A percentile compares a stretch with the other conserved stretches of the same genome.
phyloP scores from a whole-genome alignment of 2,888 invertebrate genomes.

The Caprella mutica region DNA sequence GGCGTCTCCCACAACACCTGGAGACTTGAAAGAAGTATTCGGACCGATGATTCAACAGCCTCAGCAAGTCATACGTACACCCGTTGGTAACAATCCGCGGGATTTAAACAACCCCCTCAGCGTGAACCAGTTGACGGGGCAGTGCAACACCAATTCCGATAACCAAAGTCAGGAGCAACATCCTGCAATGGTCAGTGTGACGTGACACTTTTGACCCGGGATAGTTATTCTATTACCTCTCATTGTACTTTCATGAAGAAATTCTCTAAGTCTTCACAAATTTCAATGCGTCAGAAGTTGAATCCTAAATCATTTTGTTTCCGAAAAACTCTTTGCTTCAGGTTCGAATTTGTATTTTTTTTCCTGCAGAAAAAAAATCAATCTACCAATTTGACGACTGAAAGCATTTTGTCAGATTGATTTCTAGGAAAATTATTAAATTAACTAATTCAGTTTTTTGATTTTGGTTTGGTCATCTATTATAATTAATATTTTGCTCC shows the following conservation, averaged over 20 bases:
- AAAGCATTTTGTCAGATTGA: too few relatives aligned
- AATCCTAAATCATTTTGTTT: too few relatives aligned
- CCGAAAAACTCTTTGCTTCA: too few relatives aligned
- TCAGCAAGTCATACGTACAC: conserved; percentile 51
- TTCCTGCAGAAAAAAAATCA: too few relatives aligned
- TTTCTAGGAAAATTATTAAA: too few relatives aligned
- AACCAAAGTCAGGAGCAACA: conserved; percentile 24
- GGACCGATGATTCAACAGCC: conserved; percentile 33
- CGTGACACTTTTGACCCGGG: conserved; percentile 37
- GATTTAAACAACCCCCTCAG: conserved; percentile 85
- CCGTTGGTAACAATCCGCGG: conserved; percentile 80
- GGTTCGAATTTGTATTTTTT: too few relatives aligned
- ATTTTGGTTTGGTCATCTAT: too few relatives aligned
- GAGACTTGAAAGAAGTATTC: conserved; percentile 21
- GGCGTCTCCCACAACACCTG: conserved; percentile 32
- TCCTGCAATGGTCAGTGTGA: conserved; percentile 34
- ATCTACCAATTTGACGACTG: too few relatives aligned
- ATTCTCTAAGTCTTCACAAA: too few relatives aligned
- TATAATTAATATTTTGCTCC: too few relatives aligned
- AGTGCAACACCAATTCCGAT: conserved; percentile 26
- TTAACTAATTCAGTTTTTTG: too few relatives aligned
- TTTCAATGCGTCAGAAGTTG: too few relatives aligned
- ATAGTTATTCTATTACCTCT: conserved; percentile 34
- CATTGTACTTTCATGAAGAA: conserved; percentile 1
- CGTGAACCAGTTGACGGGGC: conserved; percentile 66